Evolutionary conservation across 1,140 invertebrate species (phyloP).

Genomic region (Scaptomyza pallida): DNA sequence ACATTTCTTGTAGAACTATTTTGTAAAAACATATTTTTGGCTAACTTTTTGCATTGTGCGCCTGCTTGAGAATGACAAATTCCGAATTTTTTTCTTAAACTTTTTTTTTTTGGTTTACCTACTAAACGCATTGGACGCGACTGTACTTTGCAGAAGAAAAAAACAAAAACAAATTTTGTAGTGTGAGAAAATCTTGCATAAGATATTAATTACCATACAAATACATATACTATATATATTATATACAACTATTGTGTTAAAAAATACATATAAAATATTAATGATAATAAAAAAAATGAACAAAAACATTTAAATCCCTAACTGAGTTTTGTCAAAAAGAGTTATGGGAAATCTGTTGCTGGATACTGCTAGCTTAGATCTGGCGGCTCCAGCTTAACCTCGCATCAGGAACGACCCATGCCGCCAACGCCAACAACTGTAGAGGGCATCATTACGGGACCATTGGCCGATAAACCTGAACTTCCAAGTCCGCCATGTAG

Average conservation of each 20-base stretch:
- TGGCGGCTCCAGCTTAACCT: constrained; percentile 71
- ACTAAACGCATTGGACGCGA: constrained; percentile 23
- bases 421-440: constrained; percentile 32
- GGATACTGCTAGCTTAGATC: constrained; percentile 41
- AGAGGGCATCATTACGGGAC: constrained; percentile 49
- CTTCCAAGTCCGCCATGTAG: constrained; percentile 28
- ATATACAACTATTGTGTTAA: constrained; percentile 51
- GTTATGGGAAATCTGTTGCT: constrained; percentile 1
- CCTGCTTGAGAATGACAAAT: constrained; percentile 25
- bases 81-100: constrained; percentile 10
- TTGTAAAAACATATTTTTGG: constrained; percentile 41
- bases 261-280: constrained; percentile 44
- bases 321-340: neutral
- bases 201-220: constrained; percentile 35
- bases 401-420: constrained; percentile 60
- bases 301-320: constrained; percentile 6
- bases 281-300: constrained; percentile 17
- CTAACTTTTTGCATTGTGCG: constrained; percentile 1
- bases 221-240: constrained; percentile 33
- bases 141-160: constrained; percentile 33
- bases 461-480: constrained; percentile 1
- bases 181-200: constrained; percentile 30
- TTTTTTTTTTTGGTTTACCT: constrained; percentile 23
- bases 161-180: no score
- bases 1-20: constrained; percentile 16